These are phyloP conservation scores for Tillus elongatus DNA, from an alignment of 2,888 invertebrate species.

Conservation along the genomic window DNA sequence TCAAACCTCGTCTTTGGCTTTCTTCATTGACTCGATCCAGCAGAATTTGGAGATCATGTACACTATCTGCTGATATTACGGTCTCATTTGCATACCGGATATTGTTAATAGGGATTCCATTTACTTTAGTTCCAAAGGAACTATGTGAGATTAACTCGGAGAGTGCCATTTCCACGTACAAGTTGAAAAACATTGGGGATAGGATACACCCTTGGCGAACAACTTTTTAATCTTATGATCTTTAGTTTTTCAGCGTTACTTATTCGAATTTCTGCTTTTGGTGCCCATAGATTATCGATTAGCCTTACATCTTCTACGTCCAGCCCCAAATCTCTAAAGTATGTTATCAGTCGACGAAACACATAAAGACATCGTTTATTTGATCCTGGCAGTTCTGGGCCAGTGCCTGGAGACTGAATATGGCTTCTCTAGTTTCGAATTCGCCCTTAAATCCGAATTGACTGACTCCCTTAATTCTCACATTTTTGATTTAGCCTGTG, in stretches of 20 bases:
- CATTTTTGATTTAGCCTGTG: too few species aligned
- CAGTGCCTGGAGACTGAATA: too few species aligned
- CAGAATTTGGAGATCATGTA: too few species aligned
- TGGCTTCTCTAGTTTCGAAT: too few species aligned
- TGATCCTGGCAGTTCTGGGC: conserved; percentile 3
- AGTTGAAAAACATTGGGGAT: conserved; percentile 1
- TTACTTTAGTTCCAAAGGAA: not conserved
- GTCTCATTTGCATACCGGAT: conserved; percentile 2
- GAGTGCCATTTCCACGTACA: conserved; percentile 1
- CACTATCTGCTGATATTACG: too few species aligned
- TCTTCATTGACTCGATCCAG: too few species aligned
- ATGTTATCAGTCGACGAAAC: conserved; percentile 2
- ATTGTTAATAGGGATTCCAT: conserved; percentile 3
- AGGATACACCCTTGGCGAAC: conserved; percentile 4
- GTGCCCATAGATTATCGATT: not conserved
- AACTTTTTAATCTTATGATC: not conserved
- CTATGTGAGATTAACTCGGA: conserved; percentile 2
- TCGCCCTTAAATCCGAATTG: too few species aligned
- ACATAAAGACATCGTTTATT: not conserved
- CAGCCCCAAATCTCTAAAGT: not conserved
- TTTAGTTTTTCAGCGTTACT: conserved; percentile 1
- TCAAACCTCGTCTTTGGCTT: too few species aligned
- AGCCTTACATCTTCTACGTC: conserved; percentile 1
- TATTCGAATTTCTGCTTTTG: not conserved
- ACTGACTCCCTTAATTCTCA: too few species aligned